phyloP scores from a whole-genome alignment of 2,888 invertebrate species.

The Drosophila kambysellisi region DNA sequence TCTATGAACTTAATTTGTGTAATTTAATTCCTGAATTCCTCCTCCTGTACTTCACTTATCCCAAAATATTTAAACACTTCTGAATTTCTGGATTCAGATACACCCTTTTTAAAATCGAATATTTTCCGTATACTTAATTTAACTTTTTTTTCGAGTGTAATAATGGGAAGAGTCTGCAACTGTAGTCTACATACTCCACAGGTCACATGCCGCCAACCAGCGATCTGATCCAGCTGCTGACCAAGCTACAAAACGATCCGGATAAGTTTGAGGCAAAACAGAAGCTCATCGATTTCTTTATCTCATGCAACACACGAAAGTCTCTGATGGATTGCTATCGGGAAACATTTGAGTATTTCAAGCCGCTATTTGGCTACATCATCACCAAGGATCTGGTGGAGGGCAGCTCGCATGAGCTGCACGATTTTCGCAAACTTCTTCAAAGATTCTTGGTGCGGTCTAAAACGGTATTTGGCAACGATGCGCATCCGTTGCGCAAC shows the following conservation, averaged over 20 bases:
- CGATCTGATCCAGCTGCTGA: constrained; percentile 76
- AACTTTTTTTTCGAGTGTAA: not conserved
- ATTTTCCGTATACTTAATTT: not conserved
- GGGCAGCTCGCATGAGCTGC: constrained; percentile 66
- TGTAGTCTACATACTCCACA: constrained; percentile 22
- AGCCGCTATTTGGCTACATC: constrained; percentile 82
- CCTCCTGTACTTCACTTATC: not conserved
- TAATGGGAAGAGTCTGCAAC: not conserved
- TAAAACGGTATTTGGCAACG: constrained; percentile 53
- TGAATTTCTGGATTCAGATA: not conserved
- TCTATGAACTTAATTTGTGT: not conserved
- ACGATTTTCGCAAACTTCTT: constrained; percentile 70
- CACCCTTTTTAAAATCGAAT: not conserved
- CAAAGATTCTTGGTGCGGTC: constrained; percentile 67
- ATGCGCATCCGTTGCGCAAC: constrained; percentile 59
- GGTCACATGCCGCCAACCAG: constrained; percentile 75
- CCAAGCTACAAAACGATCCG: constrained; percentile 76
- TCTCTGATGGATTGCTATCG: constrained; percentile 83
- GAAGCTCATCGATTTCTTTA: constrained; percentile 82
- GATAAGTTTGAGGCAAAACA: constrained; percentile 81
- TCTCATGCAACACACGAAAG: constrained; percentile 80
- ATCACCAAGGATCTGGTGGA: constrained; percentile 75
- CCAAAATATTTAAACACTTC: not conserved
- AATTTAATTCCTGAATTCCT: not conserved
- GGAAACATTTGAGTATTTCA: constrained; percentile 82